These are phyloP conservation scores for Heliconius ismenius DNA, from an alignment of 2,888 invertebrate genomes.

Conservation along the genomic window DNA sequence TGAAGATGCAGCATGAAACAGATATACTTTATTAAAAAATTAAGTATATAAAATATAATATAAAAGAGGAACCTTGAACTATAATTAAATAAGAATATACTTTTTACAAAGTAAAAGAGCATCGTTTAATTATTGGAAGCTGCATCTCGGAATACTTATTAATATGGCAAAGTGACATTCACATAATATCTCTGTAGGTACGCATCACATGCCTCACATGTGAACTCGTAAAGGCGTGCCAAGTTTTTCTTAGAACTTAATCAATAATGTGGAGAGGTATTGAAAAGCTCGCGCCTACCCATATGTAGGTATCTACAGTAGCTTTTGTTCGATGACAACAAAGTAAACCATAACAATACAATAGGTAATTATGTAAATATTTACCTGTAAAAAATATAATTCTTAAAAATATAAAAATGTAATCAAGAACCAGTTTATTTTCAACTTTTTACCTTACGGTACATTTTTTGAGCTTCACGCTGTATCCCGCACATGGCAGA, in stretches of 20 bases:
- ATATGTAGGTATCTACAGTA: constrained; percentile 58
- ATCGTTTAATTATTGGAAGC: constrained; percentile 24
- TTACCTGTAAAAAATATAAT: not conserved
- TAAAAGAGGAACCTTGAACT: constrained; percentile 14
- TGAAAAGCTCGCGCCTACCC: constrained; percentile 62
- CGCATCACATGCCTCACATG: constrained; percentile 49
- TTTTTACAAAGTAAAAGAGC: constrained; percentile 19
- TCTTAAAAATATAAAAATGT: not conserved
- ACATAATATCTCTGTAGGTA: constrained; percentile 45
- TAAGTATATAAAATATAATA: not conserved
- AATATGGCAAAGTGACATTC: constrained; percentile 48
- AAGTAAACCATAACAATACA: not conserved
- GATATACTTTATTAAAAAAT: not conserved
- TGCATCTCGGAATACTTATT: constrained; percentile 37
- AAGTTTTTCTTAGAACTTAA: constrained; percentile 68
- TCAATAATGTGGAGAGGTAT: constrained; percentile 69
- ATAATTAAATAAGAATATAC: constrained; percentile 10
- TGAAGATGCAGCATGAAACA: too few relatives aligned
- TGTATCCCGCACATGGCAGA: too few relatives aligned
- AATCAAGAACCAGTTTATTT: too few relatives aligned
- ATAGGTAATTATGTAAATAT: too few relatives aligned
- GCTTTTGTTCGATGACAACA: constrained; percentile 47
- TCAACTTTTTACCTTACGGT: too few relatives aligned
- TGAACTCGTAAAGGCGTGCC: constrained; percentile 55
- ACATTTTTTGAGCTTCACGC: too few relatives aligned